Conservation (phyloP, 2,113 vertebrate genomes). For the Papio anubis region DNA sequence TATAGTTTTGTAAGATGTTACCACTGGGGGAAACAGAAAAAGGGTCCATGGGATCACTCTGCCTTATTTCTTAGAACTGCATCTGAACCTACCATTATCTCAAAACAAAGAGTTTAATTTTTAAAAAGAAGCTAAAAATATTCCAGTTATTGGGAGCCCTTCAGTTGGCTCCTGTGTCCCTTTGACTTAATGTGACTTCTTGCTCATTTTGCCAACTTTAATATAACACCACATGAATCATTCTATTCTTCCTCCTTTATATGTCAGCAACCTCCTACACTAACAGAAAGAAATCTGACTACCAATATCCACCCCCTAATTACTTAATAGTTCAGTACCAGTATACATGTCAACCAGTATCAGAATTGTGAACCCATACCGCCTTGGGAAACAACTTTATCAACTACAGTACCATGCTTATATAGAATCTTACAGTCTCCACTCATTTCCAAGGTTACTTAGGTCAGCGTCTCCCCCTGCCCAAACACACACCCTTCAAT, state of each 20-base stretch:
- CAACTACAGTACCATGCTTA: not conserved
- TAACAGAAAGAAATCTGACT: too few species aligned
- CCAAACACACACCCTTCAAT: too few species aligned
- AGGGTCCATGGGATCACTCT: not conserved
- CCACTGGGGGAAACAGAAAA: not conserved
- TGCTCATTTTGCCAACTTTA: not conserved
- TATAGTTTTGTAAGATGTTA: not conserved
- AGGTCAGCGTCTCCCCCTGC: not conserved
- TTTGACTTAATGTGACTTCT: not conserved
- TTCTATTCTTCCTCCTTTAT: too few species aligned
- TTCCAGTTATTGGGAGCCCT: not conserved
- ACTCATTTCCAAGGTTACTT: not conserved
- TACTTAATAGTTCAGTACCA: too few species aligned
- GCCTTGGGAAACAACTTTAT: not conserved
- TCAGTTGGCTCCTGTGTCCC: not conserved
- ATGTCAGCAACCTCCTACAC: too few species aligned
- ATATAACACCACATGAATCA: not conserved
- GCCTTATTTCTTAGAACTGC: not conserved
- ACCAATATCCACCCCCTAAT: too few species aligned
- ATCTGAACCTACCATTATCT: not conserved
- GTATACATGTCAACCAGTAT: too few species aligned
- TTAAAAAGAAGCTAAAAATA: not conserved
- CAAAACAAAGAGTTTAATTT: not conserved
- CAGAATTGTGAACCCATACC: too few species aligned
- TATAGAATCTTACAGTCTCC: not conserved